Base-by-base conservation (phyloP, 2,797 vertebrate species). In the Muraenolepis orangiensis region DNA sequence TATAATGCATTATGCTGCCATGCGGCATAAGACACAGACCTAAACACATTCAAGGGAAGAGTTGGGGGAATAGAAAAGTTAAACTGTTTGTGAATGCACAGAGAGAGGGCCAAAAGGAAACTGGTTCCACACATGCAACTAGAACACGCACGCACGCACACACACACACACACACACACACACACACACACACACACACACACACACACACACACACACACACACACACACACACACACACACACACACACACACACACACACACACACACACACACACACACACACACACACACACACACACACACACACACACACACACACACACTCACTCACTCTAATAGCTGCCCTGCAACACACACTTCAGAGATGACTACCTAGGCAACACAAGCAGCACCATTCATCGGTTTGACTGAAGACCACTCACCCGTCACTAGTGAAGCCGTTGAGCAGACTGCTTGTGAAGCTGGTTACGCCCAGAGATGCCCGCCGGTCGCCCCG, bases 321-420 rank as follows among this genome's bases (percentile, higher is more conserved):
- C 29, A 76, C 73, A 70, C 16, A 3, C 10, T n/a, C 14, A 46
- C 29, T 2, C 29, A 40, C 26, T 6, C 26, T 70, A 73, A 78
- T 74, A 73, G 73, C 66, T 42, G 29, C 69, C 72, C 29, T 51
- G 46, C 0, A 20, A n/a, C 46, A 51, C 46, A 51, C 28, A 71
- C 79, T 12, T 13, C 57, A 2, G 40, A 29, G 29, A 64, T 18
- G 28, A 72, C 36, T 13, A 57, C n/a, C 38, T 23, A 57, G 42
- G 38, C 69, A 72, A 28, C 69, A 87, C 78, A 82, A 80, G 84
- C 34, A 72, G 72, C 72, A 12, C 72, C 67, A 82, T 86, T 87
- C 66, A 82, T 86, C 85, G 81, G 80, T 72, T n/a, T 68, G 13
- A 29, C 4, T 20, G 69, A 72, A 36, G 74, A 64, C 76, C 12